Conservation (phyloP, 2,113 vertebrate genomes). For the Petromus typicus region DNA sequence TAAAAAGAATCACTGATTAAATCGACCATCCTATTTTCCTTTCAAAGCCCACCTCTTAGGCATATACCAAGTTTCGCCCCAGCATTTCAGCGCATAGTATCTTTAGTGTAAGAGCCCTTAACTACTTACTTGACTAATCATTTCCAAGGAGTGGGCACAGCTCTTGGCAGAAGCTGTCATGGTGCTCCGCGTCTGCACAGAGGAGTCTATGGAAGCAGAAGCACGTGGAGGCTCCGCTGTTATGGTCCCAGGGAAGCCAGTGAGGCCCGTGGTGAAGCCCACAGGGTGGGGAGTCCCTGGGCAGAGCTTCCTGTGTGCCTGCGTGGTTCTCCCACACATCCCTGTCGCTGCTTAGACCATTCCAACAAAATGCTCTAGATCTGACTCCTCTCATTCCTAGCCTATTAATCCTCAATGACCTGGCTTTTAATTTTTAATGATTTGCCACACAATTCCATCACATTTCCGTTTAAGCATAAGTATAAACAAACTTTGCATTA, state of each 20-base stretch:
- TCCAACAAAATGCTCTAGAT: conserved; percentile 59
- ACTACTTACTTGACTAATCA: conserved; percentile 30
- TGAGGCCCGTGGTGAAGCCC: background rate
- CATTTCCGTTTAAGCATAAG: conserved; percentile 66
- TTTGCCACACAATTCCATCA: conserved; percentile 11
- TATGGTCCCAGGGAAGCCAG: background rate
- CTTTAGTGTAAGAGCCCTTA: conserved; percentile 66
- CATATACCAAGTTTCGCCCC: conserved; percentile 46
- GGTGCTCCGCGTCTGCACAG: background rate
- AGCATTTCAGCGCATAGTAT: conserved; percentile 59
- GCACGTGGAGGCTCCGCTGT: background rate
- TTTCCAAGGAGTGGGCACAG: conserved; percentile 24
- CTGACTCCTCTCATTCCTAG: conserved; percentile 14
- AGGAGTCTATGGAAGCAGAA: conserved; percentile 7
- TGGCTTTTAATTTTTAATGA: conserved; percentile 54
- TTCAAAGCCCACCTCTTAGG: conserved; percentile 68
- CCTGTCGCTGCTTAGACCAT: background rate
- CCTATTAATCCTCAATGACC: conserved; percentile 24
- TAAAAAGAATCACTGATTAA: conserved; percentile 77
- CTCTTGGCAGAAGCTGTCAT: background rate
- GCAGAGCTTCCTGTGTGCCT: background rate
- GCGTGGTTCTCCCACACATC: background rate
- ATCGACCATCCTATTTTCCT: conserved; percentile 64
- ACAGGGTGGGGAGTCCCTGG: conserved; percentile 19
- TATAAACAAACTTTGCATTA: conserved; percentile 77